phyloP scores from a whole-genome alignment of 2,797 vertebrate species.

The Micropoecilia bifurca region DNA sequence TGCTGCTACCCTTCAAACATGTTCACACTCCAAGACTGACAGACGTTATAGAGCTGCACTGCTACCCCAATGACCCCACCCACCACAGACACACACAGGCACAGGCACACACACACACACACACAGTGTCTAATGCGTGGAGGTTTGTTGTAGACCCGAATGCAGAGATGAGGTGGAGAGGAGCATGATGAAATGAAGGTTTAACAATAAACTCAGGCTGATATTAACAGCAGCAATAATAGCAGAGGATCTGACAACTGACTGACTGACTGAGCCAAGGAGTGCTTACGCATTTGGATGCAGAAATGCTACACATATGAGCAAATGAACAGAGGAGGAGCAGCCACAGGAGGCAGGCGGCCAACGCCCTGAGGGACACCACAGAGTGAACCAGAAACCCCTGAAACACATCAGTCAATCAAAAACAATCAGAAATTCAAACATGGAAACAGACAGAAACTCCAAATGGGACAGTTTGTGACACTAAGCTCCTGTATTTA shows the following conservation, averaged over 20 bases:
- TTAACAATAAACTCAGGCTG: background rate
- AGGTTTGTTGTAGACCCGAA: background rate
- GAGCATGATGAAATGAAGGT: background rate
- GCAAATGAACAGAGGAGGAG: background rate
- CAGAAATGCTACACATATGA: background rate
- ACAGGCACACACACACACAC: background rate
- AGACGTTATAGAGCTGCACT: slow-evolving; percentile 72
- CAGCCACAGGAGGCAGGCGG: background rate
- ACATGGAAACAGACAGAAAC: background rate
- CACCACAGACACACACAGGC: background rate
- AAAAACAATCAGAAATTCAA: background rate
- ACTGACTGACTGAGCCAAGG: background rate
- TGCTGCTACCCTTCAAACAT: slow-evolving; percentile 69
- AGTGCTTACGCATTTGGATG: too few species aligned
- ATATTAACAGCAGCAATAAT: background rate
- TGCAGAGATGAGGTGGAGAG: background rate
- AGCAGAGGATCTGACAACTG: background rate
- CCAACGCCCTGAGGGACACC: background rate
- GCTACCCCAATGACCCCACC: slow-evolving; percentile 35
- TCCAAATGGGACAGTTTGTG: background rate
- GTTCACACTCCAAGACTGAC: slow-evolving; percentile 74
- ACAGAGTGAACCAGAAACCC: background rate
- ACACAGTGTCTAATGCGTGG: background rate
- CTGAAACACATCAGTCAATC: background rate
- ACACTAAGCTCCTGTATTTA: background rate